Percentiles rank a stretch among this genome's conserved stretches.
Conservation (phyloP, 2,113 vertebrate species). For the Setophaga kirtlandii region DNA sequence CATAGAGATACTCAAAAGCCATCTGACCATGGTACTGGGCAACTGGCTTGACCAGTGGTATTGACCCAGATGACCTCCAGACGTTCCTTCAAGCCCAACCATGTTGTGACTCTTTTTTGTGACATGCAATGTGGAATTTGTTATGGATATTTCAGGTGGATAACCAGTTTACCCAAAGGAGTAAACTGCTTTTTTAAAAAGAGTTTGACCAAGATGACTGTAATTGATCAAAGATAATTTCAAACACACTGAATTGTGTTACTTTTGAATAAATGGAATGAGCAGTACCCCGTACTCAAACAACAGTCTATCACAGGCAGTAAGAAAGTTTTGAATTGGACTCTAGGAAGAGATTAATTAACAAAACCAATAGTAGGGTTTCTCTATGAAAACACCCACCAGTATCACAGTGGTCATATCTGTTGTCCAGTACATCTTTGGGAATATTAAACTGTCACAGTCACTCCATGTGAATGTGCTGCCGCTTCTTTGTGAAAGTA, state of each 20-base stretch:
- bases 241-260: neutral
- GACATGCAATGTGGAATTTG: neutral
- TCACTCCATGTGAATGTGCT: accelerated
- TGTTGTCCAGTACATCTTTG: neutral
- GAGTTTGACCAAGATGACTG: neutral
- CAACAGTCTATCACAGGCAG: neutral
- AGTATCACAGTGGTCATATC: neutral
- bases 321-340: neutral
- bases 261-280: neutral
- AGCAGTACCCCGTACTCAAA: neutral
- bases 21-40: neutral
- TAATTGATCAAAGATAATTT: neutral
- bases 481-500: neutral
- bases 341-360: neutral
- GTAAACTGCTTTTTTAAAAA: neutral
- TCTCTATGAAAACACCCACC: neutral
- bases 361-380: neutral
- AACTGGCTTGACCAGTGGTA: neutral
- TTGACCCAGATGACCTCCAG: neutral
- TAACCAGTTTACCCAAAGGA: neutral
- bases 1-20: neutral
- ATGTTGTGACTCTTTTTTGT: neutral
- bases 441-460: neutral
- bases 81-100: neutral
- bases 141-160: neutral